Evolutionary conservation across 2,797 vertebrate species (phyloP).

Genomic region (Fistularia commersonii): DNA sequence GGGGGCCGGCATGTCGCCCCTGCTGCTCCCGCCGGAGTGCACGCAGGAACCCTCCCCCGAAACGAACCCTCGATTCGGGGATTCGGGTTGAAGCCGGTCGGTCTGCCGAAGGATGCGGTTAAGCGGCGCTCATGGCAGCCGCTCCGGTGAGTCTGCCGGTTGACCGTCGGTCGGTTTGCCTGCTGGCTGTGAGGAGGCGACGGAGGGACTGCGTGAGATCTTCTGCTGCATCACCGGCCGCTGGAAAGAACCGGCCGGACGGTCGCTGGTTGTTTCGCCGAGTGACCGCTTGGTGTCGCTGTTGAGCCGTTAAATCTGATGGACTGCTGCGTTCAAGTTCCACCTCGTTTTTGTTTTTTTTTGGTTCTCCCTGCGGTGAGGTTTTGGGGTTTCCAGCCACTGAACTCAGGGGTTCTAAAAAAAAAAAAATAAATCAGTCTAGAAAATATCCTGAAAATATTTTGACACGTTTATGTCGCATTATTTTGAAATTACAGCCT

Average conservation of each 20-base stretch:
- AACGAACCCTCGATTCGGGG: too few relatives aligned
- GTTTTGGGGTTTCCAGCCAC: too few relatives aligned
- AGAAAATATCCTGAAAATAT: too few relatives aligned
- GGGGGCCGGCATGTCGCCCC: conserved; percentile 63
- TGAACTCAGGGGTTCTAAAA: too few relatives aligned
- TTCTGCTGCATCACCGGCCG: conserved; percentile 32
- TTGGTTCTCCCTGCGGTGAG: neutral
- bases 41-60: too few relatives aligned
- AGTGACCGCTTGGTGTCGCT: conserved; percentile 18
- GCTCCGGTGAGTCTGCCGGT: too few relatives aligned
- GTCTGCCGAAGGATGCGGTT: conserved; percentile 23
- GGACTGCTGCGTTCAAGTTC: conserved; percentile 17
- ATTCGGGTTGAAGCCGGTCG: too few relatives aligned
- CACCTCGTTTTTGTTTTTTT: neutral
- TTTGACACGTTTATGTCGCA: too few relatives aligned
- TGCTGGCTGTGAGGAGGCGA: conserved; percentile 1
- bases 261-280: neutral
- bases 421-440: too few relatives aligned
- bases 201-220: too few relatives aligned
- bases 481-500: too few relatives aligned
- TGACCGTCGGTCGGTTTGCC: conserved; percentile 5
- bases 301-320: neutral
- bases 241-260: conserved; percentile 6
- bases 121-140: conserved; percentile 24
- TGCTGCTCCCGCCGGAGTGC: too few relatives aligned